Evolutionary conservation across 92 coral and sea anemone genomes (phyloP), one percentile per base, ranked within the genome.

Genomic region (Parazoanthus darwini): DNA sequence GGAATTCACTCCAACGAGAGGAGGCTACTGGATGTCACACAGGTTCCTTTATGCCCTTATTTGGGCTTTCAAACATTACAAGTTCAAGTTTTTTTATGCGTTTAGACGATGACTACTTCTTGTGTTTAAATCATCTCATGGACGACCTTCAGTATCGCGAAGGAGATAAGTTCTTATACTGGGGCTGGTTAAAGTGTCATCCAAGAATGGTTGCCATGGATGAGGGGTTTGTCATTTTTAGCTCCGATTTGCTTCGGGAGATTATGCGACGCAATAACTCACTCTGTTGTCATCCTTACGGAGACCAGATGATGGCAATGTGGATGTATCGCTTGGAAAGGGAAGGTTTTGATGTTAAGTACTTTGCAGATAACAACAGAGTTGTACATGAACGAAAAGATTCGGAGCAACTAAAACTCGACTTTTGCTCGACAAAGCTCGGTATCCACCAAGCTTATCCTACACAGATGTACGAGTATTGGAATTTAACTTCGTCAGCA

Each of bases 401-500:
- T 85, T 76, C 65, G 7, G 43, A 85, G 15, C 66, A 3, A 46
- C 71, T 51, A 35, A 38, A 35, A 42, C 37, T 3, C 36, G 25
- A 86, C 50, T 74, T 91, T 70, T 92, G 92, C 39, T 82, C 75
- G 63, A 74, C 39, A 6, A 20, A 79, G 20, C 44, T 92, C 20
- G 94, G 92, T 0, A 92, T 92, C 42, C 94, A 92, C 71, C 90
- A 92, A 82, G 66, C 94, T 26, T 92, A 92, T 54, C 94, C 94
- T 23, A 38, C 75, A 38, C 82, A 92, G 58, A 86, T 86, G 92
- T 20, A n/a, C 26, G 80, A 82, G 18, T 92, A 86, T 48, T 92
- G 94, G 94, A 89, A 81, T 20, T 39, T 86, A 18, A 89, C 94
- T 6, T 89, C 87, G 20, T 86, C 82, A 26, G 33, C 73, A 38